A percentile compares a stretch with the other conserved stretches of the same genome.
Conservation (phyloP, 2,797 vertebrate genomes). For the Sphenodon punctatus region DNA sequence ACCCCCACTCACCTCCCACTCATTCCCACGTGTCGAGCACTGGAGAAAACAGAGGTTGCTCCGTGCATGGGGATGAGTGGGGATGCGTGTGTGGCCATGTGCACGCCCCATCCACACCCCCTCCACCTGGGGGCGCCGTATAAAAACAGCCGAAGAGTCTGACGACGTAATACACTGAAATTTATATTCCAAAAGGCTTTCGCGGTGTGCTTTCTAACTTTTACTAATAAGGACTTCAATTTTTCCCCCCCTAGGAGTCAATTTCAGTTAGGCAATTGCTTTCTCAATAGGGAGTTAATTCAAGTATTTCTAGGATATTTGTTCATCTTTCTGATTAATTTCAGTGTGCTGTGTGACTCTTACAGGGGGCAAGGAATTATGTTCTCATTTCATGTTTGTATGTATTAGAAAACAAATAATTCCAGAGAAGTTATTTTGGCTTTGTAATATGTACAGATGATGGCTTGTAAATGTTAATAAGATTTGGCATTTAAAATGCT, state of each 20-base stretch:
- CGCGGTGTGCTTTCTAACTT: constrained; percentile 6
- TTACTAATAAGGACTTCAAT: background rate
- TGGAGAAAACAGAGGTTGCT: too few relatives aligned
- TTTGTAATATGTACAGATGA: background rate
- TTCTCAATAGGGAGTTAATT: background rate
- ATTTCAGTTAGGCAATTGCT: background rate
- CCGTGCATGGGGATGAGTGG: too few relatives aligned
- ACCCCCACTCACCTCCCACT: too few relatives aligned
- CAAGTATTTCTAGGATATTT: background rate
- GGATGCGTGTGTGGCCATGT: too few relatives aligned
- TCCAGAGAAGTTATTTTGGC: background rate
- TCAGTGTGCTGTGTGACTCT: too few relatives aligned
- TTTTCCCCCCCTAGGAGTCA: background rate
- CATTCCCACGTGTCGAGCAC: too few relatives aligned
- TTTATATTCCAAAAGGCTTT: background rate
- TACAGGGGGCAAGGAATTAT: too few relatives aligned
- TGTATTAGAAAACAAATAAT: background rate
- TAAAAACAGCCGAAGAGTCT: too few relatives aligned
- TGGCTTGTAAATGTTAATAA: background rate
- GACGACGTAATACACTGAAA: background rate
- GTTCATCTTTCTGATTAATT: too few relatives aligned
- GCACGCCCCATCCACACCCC: too few relatives aligned
- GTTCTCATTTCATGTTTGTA: too few relatives aligned
- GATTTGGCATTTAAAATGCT: fast-evolving
- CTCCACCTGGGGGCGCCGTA: too few relatives aligned